phyloP scores from a whole-genome alignment of 1,140 invertebrate genomes.

The Riptortus pedestris region DNA sequence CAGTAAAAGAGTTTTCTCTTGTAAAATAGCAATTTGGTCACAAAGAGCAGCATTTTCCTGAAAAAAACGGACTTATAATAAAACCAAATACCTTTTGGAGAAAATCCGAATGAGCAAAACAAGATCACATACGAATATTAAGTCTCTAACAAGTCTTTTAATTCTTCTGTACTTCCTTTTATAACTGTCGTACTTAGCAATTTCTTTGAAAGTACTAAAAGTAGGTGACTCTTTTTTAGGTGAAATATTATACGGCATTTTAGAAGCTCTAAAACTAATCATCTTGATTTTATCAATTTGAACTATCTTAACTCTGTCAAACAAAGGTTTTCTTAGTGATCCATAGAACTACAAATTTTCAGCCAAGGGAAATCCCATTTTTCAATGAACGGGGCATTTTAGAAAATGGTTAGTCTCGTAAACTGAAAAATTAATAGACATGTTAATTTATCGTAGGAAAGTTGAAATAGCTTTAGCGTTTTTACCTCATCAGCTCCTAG shows the following conservation, averaged over 20 bases:
- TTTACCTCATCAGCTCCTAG: no score
- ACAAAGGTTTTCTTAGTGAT: no score
- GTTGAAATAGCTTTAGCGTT: no score
- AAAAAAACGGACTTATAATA: slow-evolving; percentile 24
- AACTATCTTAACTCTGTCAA: no score
- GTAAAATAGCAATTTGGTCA: slow-evolving; percentile 65
- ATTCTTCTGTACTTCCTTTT: slow-evolving; percentile 45
- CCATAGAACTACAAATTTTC: no score
- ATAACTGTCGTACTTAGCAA: slow-evolving; percentile 36
- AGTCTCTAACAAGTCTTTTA: slow-evolving; percentile 43
- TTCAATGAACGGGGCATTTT: no score
- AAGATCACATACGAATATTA: slow-evolving; percentile 43
- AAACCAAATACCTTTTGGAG: slow-evolving; percentile 9
- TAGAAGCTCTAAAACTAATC: background rate
- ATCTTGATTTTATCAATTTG: no score
- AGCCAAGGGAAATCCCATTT: no score
- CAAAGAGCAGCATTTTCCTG: slow-evolving; percentile 72
- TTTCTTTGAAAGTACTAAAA: background rate
- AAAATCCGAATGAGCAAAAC: background rate
- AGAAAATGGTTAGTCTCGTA: no score
- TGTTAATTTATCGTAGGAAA: no score
- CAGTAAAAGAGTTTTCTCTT: slow-evolving; percentile 59
- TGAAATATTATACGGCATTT: background rate
- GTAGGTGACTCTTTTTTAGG: background rate
- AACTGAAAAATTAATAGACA: no score